These are phyloP conservation scores for Glaucopsyche alexis DNA, from an alignment of 2,888 invertebrate genomes.

Conservation along the genomic window DNA sequence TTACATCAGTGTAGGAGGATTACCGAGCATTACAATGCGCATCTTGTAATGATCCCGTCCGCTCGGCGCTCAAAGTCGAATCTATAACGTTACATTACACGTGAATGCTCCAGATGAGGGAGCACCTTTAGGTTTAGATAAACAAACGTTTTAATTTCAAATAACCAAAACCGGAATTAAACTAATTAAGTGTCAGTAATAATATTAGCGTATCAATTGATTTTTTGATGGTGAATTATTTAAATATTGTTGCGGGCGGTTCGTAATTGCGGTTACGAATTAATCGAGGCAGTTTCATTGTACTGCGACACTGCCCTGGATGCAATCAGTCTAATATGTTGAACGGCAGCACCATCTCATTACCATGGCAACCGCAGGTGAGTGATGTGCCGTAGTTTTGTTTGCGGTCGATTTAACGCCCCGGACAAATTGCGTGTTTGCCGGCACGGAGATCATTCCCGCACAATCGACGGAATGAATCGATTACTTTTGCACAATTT, in stretches of 20 bases:
- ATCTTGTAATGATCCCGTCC: too few relatives aligned
- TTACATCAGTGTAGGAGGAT: too few relatives aligned
- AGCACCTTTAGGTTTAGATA: too few relatives aligned
- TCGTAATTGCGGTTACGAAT: conserved; percentile 42
- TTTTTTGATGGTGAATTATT: conserved; percentile 36
- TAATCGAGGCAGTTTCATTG: conserved; percentile 46
- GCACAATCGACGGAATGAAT: conserved; percentile 58
- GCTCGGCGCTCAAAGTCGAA: too few relatives aligned
- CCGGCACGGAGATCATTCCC: conserved; percentile 71
- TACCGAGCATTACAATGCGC: too few relatives aligned
- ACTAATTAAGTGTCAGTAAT: conserved; percentile 2
- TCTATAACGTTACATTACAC: too few relatives aligned
- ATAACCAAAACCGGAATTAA: conserved; percentile 1
- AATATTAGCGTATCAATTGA: conserved; percentile 23
- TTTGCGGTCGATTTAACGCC: conserved; percentile 79
- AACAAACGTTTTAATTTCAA: background rate
- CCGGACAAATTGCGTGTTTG: conserved; percentile 78
- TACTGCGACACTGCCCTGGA: conserved; percentile 46
- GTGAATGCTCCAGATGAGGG: too few relatives aligned
- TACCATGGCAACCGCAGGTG: conserved; percentile 78
- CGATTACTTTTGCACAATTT: conserved; percentile 62
- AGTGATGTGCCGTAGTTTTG: conserved; percentile 75
- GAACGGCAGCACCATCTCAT: conserved; percentile 77
- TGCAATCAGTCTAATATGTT: conserved; percentile 79
- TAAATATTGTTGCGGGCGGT: conserved; percentile 36